Base-by-base conservation (phyloP, 2,113 vertebrate genomes). In the Pithys albifrons region DNA sequence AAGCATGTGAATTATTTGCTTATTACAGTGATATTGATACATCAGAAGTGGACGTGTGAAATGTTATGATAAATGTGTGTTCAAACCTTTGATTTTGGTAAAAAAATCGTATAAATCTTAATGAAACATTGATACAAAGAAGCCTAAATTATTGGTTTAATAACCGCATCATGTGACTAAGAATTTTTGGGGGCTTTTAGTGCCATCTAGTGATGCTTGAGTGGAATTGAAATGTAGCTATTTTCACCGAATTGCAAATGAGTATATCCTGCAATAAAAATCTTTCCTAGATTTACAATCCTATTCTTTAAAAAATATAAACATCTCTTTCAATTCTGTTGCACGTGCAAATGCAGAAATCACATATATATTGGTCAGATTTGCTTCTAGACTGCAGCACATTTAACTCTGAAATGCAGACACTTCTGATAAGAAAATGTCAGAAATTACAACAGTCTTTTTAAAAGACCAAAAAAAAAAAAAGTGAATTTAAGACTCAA, bases 161-260 rank as follows among this genome's bases (percentile, higher is more conserved):
- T 12, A 16, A 7, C 23, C 5, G 29, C 12, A 9, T 2, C 5
- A 16, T 13, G 39, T 24, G 19, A 27, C 12, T 7, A 51, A 55
- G 23, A 75, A 61, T 96, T 96, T 37, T 52, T 29, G 85, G 97
- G 29, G 91, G 46, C 93, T 95, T 22, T 37, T 71, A 54, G 71
- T 92, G 93, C 97, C 98, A 98, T 97, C 98, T 98, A 97, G 98
- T 96, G 98, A 66, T 12, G 0, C 1, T 58, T 45, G 7, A 1
- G 8, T 52, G 49, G 45, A 96, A 93, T 43, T 78, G 69, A 95
- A 94, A 41, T 27, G 18, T 13, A 19, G 52, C 20, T 37, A 2
- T 43, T 65, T 10, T 66, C 6, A 48, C 12, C 45, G 41, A 27
- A 12, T 72, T 39, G 1, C 4, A 10, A 33, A 29, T 70, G 9